Evolutionary conservation across 2,113 vertebrate species (phyloP), one percentile per base, ranked within the genome.

Genomic region (Engraulis encrasicolus): DNA sequence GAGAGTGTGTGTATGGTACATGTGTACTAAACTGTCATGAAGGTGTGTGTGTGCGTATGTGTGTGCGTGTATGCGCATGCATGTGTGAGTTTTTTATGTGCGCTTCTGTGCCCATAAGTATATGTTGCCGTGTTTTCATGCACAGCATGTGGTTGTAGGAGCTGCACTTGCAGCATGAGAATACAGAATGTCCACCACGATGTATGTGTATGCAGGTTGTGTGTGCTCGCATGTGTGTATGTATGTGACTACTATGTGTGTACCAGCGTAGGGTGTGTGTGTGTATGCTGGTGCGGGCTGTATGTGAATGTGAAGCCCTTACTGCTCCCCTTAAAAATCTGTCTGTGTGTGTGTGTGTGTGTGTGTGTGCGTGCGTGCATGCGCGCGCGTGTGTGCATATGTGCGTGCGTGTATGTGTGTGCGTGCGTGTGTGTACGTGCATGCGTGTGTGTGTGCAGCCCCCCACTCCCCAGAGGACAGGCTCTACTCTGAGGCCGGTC

Each of bases 401-500:
- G 77, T 74, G 61, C 74, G 49, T 19, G 18, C 20, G 66, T n/a
- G 77, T 15, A 78, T 82, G 20, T 78, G 45, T 52, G 50, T 81
- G 54, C 31, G 48, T 49, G 27, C 6, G 15, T 34, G 50, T 34
- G 48, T 78, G 61, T 18, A 38, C 20, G 61, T 74, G 37, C 9
- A 5, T 20, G n/a, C 37, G 78, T 78, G 17, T 50, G 1, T 82
- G 34, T 79, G 78, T n/a, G n/a, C n/a, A n/a, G n/a, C n/a, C n/a
- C n/a, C n/a, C n/a, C n/a, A n/a, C n/a, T n/a, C 50, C 12, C 38
- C 20, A 48, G 79, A 45, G 40, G 40, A 45, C 15, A 84, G 87
- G 82, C 52, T 86, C 83, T 85, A 52, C 87, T 83, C 79, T 78
- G 81, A 87, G 90, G 85, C 83, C 78, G 90, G 85, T 83, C 78